Evolutionary conservation across 2,113 vertebrate species (phyloP).

Genomic region (Gracilinanus agilis): DNA sequence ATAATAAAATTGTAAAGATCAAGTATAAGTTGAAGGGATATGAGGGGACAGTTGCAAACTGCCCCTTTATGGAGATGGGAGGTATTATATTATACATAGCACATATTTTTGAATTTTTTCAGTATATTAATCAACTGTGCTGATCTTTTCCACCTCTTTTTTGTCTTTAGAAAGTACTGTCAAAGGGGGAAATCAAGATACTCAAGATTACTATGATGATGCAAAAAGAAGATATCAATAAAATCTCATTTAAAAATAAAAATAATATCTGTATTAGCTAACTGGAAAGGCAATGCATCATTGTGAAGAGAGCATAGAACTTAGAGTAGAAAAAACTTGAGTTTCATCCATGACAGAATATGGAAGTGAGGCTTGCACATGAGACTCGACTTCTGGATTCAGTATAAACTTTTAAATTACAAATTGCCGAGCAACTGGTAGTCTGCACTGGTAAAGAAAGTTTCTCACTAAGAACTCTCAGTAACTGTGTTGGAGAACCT

Average conservation of each 20-base stretch:
- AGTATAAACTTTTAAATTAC: background rate
- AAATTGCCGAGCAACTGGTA: background rate
- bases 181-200: background rate
- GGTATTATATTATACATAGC: background rate
- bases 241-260: background rate
- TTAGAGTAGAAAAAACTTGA: background rate
- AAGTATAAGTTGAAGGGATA: background rate
- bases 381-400: background rate
- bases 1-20: background rate
- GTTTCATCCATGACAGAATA: background rate
- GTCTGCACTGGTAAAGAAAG: background rate
- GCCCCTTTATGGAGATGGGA: background rate
- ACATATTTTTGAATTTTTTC: background rate
- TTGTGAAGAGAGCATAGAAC: background rate
- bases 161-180: background rate
- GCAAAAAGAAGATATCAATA: background rate
- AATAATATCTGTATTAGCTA: background rate
- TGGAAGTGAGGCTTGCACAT: background rate
- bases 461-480: background rate
- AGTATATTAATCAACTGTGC: background rate
- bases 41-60: background rate
- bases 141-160: background rate
- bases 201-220: background rate
- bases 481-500: no score
- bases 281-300: background rate